phyloP scores from a whole-genome alignment of 2,113 vertebrate species.

The Hippocampus zosterae region DNA sequence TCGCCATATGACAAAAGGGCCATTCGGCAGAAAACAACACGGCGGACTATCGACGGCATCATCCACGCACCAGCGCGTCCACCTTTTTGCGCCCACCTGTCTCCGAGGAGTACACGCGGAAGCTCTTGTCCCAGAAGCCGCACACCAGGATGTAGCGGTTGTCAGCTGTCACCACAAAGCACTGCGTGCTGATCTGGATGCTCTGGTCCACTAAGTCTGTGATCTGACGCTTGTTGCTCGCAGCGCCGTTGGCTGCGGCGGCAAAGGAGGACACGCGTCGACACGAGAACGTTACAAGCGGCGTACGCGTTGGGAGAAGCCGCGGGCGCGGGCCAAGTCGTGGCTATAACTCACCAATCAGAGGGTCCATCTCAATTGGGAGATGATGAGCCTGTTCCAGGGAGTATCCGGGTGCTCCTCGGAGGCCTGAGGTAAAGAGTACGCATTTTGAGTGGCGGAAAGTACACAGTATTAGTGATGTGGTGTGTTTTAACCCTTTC shows the following conservation, averaged over 20 bases:
- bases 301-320: not conserved
- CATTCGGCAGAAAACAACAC: not conserved
- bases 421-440: slow-evolving; percentile 74
- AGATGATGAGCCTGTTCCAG: slow-evolving; percentile 96
- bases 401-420: slow-evolving; percentile 95
- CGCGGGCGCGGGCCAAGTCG: too few species aligned
- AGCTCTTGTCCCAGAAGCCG: slow-evolving; percentile 99
- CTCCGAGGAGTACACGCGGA: slow-evolving; percentile 96
- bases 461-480: too few species aligned
- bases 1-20: too few species aligned
- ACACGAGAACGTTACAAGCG: not conserved
- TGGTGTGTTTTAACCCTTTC: too few species aligned
- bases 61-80: slow-evolving; percentile 56
- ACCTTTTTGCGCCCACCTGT: slow-evolving; percentile 77
- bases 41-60: slow-evolving; percentile 14
- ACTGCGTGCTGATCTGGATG: slow-evolving; percentile 96
- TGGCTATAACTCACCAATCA: slow-evolving; percentile 82
- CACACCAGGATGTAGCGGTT: slow-evolving; percentile 98
- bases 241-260: slow-evolving; percentile 84
- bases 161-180: slow-evolving; percentile 98
- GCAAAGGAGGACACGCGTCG: slow-evolving; percentile 36
- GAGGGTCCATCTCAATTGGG: slow-evolving; percentile 96
- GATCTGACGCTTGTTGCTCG: slow-evolving; percentile 95
- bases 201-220: slow-evolving; percentile 98
- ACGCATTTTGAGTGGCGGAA: slow-evolving; percentile 15